Base-by-base conservation (phyloP, 1,140 invertebrate genomes). In the Drosophila carrolli region DNA sequence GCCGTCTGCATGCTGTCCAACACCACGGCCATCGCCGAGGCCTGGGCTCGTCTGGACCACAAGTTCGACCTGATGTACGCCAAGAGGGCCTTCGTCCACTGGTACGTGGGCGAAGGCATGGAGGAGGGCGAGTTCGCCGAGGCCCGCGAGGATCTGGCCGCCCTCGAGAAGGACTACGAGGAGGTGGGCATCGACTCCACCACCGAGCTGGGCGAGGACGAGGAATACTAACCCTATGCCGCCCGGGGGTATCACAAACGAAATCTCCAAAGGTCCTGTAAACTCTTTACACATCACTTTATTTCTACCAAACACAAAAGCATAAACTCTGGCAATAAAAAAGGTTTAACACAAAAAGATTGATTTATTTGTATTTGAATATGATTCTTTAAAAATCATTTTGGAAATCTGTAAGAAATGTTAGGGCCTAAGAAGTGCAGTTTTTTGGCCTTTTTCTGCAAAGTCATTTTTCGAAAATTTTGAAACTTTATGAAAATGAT, bases 41-140 rank as follows among this genome's bases (percentile, higher is more conserved):
- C 96, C 11, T 97, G 96, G 96, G 95, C 95, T 41, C 94, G 96
- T 70, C 92, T 97, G 46, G 95, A 97, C 91, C 95, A 96, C 85
- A 97, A 97, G 92, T 97, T 97, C 91, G 96, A 97, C 85, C 92
- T 97, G 53, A 97, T 94, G 96, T 97, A 96, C 93, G 95, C 95
- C 88, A 97, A 97, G 94, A 93, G 96, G 68, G 96, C 96, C 41
- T 97, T 97, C 84, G 96, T 97, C 16, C 96, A 97, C 90, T 97
- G 96, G 96, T 96, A 96, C 81, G 96, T 97, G 13, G 96, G 96
- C 58, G 96, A 97, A 93, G 96, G 96, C 89, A 97, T 97, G 96
- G 96, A 97, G 92, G 96, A 97, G 93, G 96, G 96, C 43, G 96
- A 97, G 92, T 97, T 97, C 93, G 95, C 95, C 1, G 97, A 97